These are phyloP conservation scores for Melanotaenia trifasciata DNA, from an alignment of 2,797 vertebrate species.

Conservation along the genomic window DNA sequence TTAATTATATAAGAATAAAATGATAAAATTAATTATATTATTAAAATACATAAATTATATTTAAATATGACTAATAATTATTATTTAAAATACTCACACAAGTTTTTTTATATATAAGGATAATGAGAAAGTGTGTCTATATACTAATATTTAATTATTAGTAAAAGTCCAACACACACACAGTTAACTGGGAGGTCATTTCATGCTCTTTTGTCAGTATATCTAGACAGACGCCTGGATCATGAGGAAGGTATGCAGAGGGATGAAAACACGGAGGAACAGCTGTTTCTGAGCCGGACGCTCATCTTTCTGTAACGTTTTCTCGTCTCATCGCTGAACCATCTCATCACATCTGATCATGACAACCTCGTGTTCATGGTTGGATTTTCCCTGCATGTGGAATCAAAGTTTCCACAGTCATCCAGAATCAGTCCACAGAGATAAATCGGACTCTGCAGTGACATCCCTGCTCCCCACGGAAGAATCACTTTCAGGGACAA, in stretches of 20 bases:
- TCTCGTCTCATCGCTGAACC: not conserved
- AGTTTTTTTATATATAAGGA: too few species aligned
- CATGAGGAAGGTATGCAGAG: conserved; percentile 24
- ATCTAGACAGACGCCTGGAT: conserved; percentile 27
- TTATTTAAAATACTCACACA: too few species aligned
- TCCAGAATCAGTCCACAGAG: not conserved
- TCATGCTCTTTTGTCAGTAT: conserved; percentile 3
- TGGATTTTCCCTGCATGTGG: conserved; percentile 5
- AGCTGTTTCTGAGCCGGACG: conserved; percentile 35
- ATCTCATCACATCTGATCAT: not conserved
- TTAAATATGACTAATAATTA: too few species aligned
- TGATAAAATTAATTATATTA: too few species aligned
- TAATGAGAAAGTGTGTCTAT: too few species aligned
- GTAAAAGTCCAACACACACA: too few species aligned
- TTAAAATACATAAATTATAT: too few species aligned
- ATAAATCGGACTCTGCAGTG: not conserved
- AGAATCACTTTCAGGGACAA: conserved; percentile 13
- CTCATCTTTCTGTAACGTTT: conserved; percentile 6
- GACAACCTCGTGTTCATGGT: not conserved
- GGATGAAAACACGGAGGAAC: conserved; percentile 29
- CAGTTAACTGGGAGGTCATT: not conserved
- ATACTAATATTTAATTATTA: too few species aligned
- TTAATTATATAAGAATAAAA: too few species aligned
- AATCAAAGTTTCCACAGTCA: not conserved
- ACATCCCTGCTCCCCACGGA: not conserved